These are phyloP conservation scores for Hydraecia micacea DNA, from an alignment of 2,888 invertebrate genomes.

Conservation along the genomic window DNA sequence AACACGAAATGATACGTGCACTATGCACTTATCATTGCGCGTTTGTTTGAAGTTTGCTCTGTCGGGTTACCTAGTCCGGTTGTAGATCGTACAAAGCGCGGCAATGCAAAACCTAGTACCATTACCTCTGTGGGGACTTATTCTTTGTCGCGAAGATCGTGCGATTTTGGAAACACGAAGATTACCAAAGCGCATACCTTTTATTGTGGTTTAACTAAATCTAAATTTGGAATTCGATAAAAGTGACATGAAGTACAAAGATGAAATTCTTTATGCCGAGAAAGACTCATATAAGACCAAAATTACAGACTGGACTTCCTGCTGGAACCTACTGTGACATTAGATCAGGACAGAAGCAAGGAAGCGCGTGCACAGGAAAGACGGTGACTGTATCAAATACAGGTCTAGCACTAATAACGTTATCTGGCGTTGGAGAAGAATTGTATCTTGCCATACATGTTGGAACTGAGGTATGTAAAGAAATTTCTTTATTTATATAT, in stretches of 20 bases:
- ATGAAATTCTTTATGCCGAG: neutral
- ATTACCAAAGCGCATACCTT: neutral
- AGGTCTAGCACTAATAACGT: constrained; percentile 88
- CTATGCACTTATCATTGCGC: too few relatives aligned
- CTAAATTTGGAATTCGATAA: neutral
- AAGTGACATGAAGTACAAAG: neutral
- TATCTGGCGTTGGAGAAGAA: constrained; percentile 88
- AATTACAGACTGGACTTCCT: constrained; percentile 90
- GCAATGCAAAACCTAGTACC: neutral
- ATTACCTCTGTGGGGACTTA: neutral
- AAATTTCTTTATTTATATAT: too few relatives aligned
- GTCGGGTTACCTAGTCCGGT: too few relatives aligned
- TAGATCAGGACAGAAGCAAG: constrained; percentile 90
- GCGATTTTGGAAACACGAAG: too few relatives aligned
- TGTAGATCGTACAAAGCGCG: neutral
- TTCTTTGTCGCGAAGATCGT: neutral
- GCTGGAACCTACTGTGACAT: constrained; percentile 94
- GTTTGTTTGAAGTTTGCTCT: too few relatives aligned
- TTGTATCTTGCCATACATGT: constrained; percentile 91
- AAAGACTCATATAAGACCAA: neutral
- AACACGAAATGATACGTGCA: too few relatives aligned
- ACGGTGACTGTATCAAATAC: constrained; percentile 89
- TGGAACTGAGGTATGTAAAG: constrained; percentile 77
- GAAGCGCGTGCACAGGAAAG: constrained; percentile 91
- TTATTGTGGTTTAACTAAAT: neutral